Conservation (phyloP, 1,140 invertebrate genomes). For the Steinernema feltiae region DNA sequence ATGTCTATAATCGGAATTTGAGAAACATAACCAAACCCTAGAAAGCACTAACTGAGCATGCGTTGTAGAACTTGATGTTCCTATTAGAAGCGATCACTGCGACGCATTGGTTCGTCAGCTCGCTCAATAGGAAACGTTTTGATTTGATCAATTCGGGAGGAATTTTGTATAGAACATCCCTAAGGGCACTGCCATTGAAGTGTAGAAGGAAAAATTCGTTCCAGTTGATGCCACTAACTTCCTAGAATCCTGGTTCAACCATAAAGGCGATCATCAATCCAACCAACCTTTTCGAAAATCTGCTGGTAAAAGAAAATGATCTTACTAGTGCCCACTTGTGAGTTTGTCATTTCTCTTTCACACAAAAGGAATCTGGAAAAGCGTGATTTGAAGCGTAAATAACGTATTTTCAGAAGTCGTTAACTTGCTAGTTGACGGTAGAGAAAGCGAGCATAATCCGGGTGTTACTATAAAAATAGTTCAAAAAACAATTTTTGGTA, state of each 20-base stretch:
- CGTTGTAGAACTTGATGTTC: background rate
- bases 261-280: background rate
- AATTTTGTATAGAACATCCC: background rate
- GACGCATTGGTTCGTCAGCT: constrained; percentile 1
- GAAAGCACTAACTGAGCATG: background rate
- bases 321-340: background rate
- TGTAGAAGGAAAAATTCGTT: constrained; percentile 3
- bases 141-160: background rate
- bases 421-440: too few species aligned
- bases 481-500: too few species aligned
- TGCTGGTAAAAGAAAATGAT: background rate
- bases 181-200: background rate
- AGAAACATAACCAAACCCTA: background rate
- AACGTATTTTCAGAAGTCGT: too few species aligned
- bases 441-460: too few species aligned
- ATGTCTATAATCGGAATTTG: background rate
- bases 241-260: too few species aligned
- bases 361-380: too few species aligned
- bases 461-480: too few species aligned
- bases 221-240: background rate
- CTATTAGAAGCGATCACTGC: background rate
- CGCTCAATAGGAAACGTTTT: background rate
- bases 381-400: too few species aligned
- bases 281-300: background rate
- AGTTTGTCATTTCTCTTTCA: background rate